These are phyloP conservation scores for Oxycera nigricornis DNA, from an alignment of 2,888 invertebrate species.

Conservation along the genomic window DNA sequence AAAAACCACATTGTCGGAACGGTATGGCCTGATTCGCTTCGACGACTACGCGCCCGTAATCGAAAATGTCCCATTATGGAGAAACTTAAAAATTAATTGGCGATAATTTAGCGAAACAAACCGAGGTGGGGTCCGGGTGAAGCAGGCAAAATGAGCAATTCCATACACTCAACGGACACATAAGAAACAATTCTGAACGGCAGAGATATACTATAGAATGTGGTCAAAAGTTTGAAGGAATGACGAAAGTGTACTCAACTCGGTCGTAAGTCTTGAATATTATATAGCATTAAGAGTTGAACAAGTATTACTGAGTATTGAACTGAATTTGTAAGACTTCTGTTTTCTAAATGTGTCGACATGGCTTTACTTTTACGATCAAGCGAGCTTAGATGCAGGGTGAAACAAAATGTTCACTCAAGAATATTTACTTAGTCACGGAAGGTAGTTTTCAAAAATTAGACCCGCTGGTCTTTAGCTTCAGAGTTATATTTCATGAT, in stretches of 20 bases:
- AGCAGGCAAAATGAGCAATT: background rate
- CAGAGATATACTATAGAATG: too few species aligned
- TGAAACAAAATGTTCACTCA: background rate
- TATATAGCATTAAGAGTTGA: background rate
- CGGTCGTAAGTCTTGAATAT: background rate
- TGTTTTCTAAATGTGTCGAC: background rate
- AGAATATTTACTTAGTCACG: background rate
- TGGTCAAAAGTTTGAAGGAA: background rate
- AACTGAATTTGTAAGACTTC: slow-evolving; percentile 33
- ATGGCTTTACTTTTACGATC: background rate
- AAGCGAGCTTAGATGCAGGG: background rate
- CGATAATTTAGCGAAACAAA: background rate
- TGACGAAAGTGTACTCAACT: background rate
- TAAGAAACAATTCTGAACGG: background rate
- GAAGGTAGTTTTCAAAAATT: background rate
- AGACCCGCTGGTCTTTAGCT: background rate
- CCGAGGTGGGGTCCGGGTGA: background rate
- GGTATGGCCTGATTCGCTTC: background rate
- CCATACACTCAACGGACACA: background rate
- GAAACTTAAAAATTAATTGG: background rate
- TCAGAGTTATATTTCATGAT: too few species aligned
- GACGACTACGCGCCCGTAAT: background rate
- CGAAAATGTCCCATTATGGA: background rate
- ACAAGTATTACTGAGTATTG: background rate
- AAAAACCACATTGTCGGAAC: background rate